Percentiles rank a stretch among this genome's conserved stretches.
Conservation (phyloP, 2,113 vertebrate species). For the Lanius collurio region DNA sequence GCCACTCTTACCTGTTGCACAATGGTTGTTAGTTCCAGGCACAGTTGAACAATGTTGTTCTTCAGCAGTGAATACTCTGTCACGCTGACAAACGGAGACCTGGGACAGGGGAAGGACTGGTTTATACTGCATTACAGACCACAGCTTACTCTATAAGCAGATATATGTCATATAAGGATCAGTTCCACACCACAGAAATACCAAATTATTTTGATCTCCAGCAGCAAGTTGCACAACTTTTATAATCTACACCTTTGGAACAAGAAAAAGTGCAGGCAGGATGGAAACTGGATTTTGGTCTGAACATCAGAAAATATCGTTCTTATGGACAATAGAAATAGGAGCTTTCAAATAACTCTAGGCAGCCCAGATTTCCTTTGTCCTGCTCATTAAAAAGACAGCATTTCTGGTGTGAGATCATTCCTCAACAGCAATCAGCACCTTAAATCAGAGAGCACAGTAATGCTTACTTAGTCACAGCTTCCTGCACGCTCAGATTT, state of each 20-base stretch:
- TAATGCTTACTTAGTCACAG: neutral
- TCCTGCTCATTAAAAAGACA: neutral
- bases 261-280: neutral
- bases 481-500: neutral
- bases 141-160: neutral
- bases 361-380: neutral
- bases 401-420: neutral
- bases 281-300: neutral
- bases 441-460: neutral
- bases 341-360: neutral
- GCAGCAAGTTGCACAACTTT: neutral
- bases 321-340: neutral
- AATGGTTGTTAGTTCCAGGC: slow-evolving; percentile 91
- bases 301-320: neutral
- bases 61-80: slow-evolving; percentile 93
- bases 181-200: neutral
- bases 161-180: neutral
- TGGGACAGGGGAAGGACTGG: slow-evolving; percentile 52
- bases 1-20: slow-evolving; percentile 86
- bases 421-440: neutral
- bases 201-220: neutral
- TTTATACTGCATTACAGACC: neutral
- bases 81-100: slow-evolving; percentile 92
- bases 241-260: neutral
- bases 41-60: slow-evolving; percentile 94